These are phyloP conservation scores for Rhagonycha lutea DNA, from an alignment of 2,888 invertebrate species.

Conservation along the genomic window DNA sequence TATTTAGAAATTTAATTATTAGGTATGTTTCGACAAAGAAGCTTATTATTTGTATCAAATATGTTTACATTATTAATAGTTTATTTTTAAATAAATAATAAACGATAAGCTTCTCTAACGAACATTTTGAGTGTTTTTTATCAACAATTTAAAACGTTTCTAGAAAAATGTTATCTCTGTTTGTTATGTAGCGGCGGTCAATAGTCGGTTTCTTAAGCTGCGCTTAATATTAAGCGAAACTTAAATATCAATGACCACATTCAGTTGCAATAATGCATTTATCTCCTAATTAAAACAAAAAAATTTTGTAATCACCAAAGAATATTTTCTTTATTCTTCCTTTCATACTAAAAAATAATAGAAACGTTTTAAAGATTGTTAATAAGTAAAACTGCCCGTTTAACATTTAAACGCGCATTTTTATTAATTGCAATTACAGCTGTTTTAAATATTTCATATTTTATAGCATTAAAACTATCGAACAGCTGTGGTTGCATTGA, in stretches of 20 bases:
- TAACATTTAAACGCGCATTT: not conserved
- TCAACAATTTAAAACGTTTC: not conserved
- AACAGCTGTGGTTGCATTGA: not conserved
- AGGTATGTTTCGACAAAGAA: not conserved
- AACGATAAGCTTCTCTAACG: not conserved
- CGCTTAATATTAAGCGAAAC: not conserved
- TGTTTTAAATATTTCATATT: not conserved
- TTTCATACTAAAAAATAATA: no score
- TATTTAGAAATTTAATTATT: not conserved
- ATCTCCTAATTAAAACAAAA: no score
- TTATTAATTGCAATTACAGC: not conserved
- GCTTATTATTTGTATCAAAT: not conserved
- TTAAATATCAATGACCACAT: no score
- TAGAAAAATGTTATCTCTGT: not conserved
- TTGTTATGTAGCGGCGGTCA: not conserved
- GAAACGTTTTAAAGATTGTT: not conserved
- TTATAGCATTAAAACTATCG: not conserved
- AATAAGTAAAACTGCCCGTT: not conserved
- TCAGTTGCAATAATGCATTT: no score
- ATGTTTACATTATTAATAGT: not conserved
- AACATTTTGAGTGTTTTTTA: not conserved
- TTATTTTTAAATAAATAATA: not conserved
- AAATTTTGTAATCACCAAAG: no score
- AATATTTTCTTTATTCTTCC: no score
- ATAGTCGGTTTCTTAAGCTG: not conserved